A percentile compares a stretch with the other conserved stretches of the same genome.
These are phyloP conservation scores for Pheosia tremula DNA, from an alignment of 2,888 invertebrate genomes.

Conservation along the genomic window DNA sequence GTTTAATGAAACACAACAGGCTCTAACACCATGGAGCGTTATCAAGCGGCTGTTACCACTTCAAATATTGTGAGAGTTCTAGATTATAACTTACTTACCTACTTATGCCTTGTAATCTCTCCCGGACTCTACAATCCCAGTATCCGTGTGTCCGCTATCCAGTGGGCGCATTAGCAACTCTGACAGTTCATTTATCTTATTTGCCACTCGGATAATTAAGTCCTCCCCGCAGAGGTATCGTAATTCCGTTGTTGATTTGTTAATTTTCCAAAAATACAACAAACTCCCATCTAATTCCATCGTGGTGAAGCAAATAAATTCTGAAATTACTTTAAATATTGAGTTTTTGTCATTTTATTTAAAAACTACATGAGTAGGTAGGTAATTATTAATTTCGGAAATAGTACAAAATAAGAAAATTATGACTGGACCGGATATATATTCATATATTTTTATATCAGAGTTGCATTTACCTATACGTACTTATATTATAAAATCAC, in stretches of 20 bases:
- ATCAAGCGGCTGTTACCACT: too few relatives aligned
- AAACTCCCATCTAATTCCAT: constrained; percentile 32
- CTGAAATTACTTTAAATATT: neutral
- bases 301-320: neutral
- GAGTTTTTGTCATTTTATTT: neutral
- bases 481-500: too few relatives aligned
- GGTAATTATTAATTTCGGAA: too few relatives aligned
- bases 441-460: too few relatives aligned
- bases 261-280: constrained; percentile 52
- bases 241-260: constrained; percentile 70
- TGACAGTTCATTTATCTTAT: constrained; percentile 81
- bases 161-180: constrained; percentile 64
- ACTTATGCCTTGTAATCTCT: neutral
- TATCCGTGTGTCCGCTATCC: constrained; percentile 51
- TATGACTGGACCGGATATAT: too few relatives aligned
- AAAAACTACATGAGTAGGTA: neutral
- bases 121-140: constrained; percentile 5
- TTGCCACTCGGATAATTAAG: constrained; percentile 78
- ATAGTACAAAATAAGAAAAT: too few relatives aligned
- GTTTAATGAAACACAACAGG: too few relatives aligned
- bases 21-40: too few relatives aligned
- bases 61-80: too few relatives aligned
- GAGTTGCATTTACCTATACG: too few relatives aligned
- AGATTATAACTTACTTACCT: too few relatives aligned
- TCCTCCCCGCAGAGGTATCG: constrained; percentile 64